Percentiles rank a stretch among this genome's conserved stretches.
Conservation (phyloP, 92 coral and sea anemone species). For the Desmophyllum pertusum region DNA sequence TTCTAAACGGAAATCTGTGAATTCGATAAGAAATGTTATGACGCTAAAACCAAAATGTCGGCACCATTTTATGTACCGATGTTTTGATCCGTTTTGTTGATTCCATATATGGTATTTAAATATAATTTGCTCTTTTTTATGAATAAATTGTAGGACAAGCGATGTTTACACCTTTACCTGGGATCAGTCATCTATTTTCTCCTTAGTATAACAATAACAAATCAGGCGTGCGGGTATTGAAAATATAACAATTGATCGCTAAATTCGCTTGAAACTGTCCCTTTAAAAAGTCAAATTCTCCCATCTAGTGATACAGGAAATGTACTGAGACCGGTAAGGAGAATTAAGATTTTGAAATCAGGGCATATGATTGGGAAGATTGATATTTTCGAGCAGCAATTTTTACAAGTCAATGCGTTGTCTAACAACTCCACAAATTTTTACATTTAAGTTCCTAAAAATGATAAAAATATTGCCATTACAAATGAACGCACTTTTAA, state of each 20-base stretch:
- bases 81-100: not conserved
- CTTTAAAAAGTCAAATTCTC: not conserved
- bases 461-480: too few species aligned
- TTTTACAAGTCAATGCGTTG: too few species aligned
- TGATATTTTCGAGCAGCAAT: too few species aligned
- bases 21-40: not conserved
- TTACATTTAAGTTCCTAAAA: too few species aligned
- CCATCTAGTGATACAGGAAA: not conserved
- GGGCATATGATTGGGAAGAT: too few species aligned
- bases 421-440: too few species aligned
- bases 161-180: not conserved
- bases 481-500: too few species aligned
- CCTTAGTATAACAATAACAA: too few species aligned
- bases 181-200: too few species aligned
- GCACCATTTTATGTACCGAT: not conserved
- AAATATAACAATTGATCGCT: not conserved
- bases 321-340: not conserved
- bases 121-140: not conserved
- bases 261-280: not conserved
- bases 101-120: conserved; percentile 1
- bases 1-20: conserved; percentile 5
- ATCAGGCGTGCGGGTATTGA: not conserved
- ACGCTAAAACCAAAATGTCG: not conserved
- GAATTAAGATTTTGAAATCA: too few species aligned
- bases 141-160: not conserved